Conservation (phyloP, 2,113 vertebrate genomes). For the Elgaria multicarinata region DNA sequence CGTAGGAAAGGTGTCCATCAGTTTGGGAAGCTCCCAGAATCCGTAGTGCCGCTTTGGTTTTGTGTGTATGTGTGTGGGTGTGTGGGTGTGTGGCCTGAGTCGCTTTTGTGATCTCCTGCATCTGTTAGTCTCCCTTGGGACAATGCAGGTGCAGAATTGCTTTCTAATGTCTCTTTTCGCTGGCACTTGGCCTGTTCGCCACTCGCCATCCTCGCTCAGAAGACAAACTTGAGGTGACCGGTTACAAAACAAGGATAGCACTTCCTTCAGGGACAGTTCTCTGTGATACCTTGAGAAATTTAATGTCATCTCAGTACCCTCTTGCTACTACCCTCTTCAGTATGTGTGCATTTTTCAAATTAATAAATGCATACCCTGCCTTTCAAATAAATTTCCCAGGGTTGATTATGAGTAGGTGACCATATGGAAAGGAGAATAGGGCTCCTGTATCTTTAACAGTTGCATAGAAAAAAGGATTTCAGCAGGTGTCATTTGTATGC, state of each 20-base stretch:
- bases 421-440: no score
- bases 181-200: not conserved
- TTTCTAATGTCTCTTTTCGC: not conserved
- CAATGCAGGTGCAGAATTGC: not conserved
- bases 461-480: no score
- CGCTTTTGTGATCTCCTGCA: not conserved
- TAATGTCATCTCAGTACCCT: not conserved
- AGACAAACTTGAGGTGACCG: not conserved
- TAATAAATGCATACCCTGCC: not conserved
- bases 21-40: not conserved
- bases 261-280: not conserved
- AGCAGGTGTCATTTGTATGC: no score
- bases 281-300: not conserved
- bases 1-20: no score
- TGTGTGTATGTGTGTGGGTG: not conserved
- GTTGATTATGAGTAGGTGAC: conserved; percentile 42
- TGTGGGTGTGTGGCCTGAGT: no score
- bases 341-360: not conserved
- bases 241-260: not conserved
- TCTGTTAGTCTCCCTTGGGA: not conserved
- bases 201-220: not conserved
- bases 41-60: not conserved
- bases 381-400: not conserved
- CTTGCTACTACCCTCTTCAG: not conserved
- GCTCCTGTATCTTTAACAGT: no score